phyloP scores from a whole-genome alignment of 2,797 vertebrate species.

The Poecilia picta region DNA sequence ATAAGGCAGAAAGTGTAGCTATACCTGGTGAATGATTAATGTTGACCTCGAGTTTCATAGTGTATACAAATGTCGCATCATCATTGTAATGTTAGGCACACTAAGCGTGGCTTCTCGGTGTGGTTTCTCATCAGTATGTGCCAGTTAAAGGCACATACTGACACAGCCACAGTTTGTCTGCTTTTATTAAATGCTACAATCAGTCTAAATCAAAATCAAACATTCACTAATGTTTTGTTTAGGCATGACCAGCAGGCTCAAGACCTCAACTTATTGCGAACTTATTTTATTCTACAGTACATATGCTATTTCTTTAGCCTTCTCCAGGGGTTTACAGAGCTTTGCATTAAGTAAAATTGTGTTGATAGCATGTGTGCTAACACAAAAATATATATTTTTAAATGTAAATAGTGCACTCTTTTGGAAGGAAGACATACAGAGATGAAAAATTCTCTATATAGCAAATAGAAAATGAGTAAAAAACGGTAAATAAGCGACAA shows the following conservation, averaged over 20 bases:
- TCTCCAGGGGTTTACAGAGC: slow-evolving; percentile 3
- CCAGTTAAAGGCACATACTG: not conserved
- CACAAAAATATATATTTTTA: not conserved
- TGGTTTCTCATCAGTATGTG: not conserved
- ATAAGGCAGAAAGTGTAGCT: not conserved
- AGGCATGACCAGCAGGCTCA: not conserved
- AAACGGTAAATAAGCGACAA: not conserved
- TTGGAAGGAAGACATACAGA: not conserved
- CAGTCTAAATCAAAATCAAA: not conserved
- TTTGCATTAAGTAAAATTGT: not conserved
- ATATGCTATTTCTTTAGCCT: not conserved
- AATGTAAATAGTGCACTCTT: not conserved
- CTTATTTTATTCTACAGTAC: not conserved
- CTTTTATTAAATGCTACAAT: not conserved
- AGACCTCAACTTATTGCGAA: not conserved
- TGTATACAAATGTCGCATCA: not conserved
- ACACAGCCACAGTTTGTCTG: not conserved
- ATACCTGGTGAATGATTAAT: not conserved
- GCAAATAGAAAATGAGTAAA: not conserved
- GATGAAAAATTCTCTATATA: not conserved
- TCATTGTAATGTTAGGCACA: not conserved
- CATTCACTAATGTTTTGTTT: not conserved
- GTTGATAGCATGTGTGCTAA: not conserved
- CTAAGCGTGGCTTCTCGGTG: not conserved
- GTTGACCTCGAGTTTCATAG: not conserved